Evolutionary conservation across 2,888 invertebrate genomes (phyloP), one percentile per base, ranked within the genome.

Genomic region (Leptarthrus brevirostris): DNA sequence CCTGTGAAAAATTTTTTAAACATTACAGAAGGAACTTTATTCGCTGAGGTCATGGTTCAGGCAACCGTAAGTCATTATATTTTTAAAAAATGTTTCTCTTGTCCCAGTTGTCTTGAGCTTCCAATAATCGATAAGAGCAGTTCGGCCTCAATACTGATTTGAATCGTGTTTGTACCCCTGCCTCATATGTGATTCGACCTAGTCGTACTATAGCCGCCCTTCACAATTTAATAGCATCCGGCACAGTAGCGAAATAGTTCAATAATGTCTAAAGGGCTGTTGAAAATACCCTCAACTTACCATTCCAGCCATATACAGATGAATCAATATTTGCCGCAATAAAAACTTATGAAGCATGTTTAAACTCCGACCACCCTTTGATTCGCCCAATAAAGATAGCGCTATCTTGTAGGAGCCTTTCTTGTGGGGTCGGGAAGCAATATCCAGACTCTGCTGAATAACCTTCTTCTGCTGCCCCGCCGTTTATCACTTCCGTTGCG

Each of bases 261-360:
- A 47, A 47, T 22, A 44, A 66, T 66, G 47, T 47, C 47, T 24
- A 61, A 36, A 34, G 44, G 52, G 30, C 20, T 69, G 69, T 16
- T 52, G 52, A 30, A 69, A 47, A 69, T 52, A 16, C 34, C 52
- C 69, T 52, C 10, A 30, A 12, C 8, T 52, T 12, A 2, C 22
- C 58, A 6, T 26, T 64, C n/a, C 44, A 3, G 8, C 2, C 16
- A 47, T 52, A 52, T 30, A 52, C 6, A 24, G 40, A 1, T 40
- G 52, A 69, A 69, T 69, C 69, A 52, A 69, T 69, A 69, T 69
- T 69, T 30, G 20, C 52, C 69, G 69, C 69, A 69, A 69, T 69
- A 69, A 69, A 69, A 69, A 69, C 69, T 69, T 69, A 69, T 69
- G 69, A 69, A 69, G 69, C 52, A 69, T 69, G 69, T 69, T 69